Evolutionary conservation across 2,888 invertebrate genomes (phyloP).

Genomic region (Leptinotarsa juncta): DNA sequence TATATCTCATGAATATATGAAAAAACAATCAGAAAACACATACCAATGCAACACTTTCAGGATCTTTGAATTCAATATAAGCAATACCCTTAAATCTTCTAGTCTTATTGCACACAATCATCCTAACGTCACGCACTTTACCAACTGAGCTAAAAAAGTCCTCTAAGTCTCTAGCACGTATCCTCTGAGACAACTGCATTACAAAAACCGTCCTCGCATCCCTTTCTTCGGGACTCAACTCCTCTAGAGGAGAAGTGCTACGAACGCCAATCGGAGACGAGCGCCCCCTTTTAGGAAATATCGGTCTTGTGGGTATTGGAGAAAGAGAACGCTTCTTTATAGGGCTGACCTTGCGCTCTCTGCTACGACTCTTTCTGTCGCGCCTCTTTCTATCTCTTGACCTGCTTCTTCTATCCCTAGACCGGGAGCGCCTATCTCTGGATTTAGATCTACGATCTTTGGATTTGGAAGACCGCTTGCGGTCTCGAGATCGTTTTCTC

Average conservation of each 20-base stretch:
- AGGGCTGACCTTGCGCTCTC: constrained; percentile 48
- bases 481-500: constrained; percentile 57
- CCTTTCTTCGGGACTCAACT: constrained; percentile 94
- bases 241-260: constrained; percentile 73
- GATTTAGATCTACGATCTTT: constrained; percentile 58
- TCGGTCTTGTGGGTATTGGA: constrained; percentile 37
- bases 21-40: constrained; percentile 58
- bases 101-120: constrained; percentile 99
- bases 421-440: constrained; percentile 49
- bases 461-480: constrained; percentile 51
- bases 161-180: constrained; percentile 93
- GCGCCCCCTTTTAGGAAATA: constrained; percentile 41
- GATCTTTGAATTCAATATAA: constrained; percentile 99
- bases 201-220: constrained; percentile 99
- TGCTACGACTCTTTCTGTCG: constrained; percentile 48
- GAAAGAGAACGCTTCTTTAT: constrained; percentile 50
- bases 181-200: constrained; percentile 96
- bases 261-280: constrained; percentile 62
- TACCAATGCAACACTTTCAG: constrained; percentile 95
- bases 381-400: constrained; percentile 52
- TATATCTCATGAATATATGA: no score
- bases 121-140: constrained; percentile 96
- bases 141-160: constrained; percentile 99
- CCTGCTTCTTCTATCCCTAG: constrained; percentile 65
- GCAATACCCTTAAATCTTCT: constrained; percentile 98